Conservation (phyloP, 2,888 invertebrate species). For the Tenthredo scrophulariae region DNA sequence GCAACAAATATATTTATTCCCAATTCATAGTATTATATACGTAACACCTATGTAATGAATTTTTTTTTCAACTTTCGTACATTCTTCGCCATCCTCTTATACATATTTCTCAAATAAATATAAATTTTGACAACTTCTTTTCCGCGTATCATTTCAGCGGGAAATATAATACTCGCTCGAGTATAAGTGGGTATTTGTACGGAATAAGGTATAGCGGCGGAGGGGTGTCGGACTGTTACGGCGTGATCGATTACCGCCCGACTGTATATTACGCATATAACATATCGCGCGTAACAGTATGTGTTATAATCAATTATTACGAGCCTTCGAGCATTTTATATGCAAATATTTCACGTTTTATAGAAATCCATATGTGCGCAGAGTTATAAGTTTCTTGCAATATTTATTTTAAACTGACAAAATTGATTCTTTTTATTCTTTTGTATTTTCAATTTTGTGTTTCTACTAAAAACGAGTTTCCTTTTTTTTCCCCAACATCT, state of each 20-base stretch:
- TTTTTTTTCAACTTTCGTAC: background rate
- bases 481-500: background rate
- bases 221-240: constrained; percentile 14
- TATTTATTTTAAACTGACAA: background rate
- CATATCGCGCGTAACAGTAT: constrained; percentile 15
- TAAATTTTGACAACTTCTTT: background rate
- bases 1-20: background rate
- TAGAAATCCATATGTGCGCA: background rate
- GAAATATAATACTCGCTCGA: background rate
- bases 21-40: background rate
- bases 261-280: constrained; percentile 30
- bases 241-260: constrained; percentile 36
- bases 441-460: background rate
- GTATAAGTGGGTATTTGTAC: background rate
- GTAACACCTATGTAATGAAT: no score
- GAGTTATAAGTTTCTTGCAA: background rate
- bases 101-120: background rate
- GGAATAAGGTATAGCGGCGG: background rate
- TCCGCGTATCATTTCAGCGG: background rate
- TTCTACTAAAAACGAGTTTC: background rate
- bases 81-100: background rate
- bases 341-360: background rate
- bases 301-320: constrained; percentile 35
- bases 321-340: constrained; percentile 7
- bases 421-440: background rate